Evolutionary conservation across 2,888 invertebrate species (phyloP).

Genomic region (Tachina fera): DNA sequence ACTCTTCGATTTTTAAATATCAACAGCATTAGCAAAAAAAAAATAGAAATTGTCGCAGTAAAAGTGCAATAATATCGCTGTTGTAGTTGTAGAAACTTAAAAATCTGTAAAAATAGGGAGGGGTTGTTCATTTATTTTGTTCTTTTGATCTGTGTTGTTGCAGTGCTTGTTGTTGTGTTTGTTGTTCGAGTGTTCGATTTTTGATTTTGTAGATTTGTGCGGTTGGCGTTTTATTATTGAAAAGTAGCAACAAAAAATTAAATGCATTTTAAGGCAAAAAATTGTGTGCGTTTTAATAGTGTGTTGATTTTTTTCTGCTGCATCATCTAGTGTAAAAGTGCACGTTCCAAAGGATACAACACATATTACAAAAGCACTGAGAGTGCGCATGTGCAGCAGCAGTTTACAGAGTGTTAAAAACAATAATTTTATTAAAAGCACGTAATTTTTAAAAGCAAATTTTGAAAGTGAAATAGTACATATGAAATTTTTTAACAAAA

Average conservation of each 20-base stretch:
- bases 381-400: slow-evolving; percentile 68
- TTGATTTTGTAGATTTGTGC: slow-evolving; percentile 74
- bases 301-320: slow-evolving; percentile 77
- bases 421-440: slow-evolving; percentile 2
- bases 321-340: slow-evolving; percentile 80
- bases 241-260: slow-evolving; percentile 59
- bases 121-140: slow-evolving; percentile 61
- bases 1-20: slow-evolving; percentile 40
- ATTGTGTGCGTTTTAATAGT: slow-evolving; percentile 58
- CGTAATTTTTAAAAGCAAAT: background rate
- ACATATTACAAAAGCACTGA: slow-evolving; percentile 59
- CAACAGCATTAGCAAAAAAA: slow-evolving; percentile 25
- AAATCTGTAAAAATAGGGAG: slow-evolving; percentile 67
- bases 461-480: background rate
- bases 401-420: slow-evolving; percentile 1
- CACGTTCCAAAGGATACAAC: slow-evolving; percentile 82
- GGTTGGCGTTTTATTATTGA: slow-evolving; percentile 66
- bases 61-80: slow-evolving; percentile 72
- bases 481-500: slow-evolving; percentile 5
- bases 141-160: slow-evolving; percentile 20
- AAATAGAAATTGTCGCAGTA: slow-evolving; percentile 70
- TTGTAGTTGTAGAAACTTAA: slow-evolving; percentile 49
- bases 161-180: slow-evolving; percentile 5
- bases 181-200: slow-evolving; percentile 66
- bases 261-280: slow-evolving; percentile 71